Evolutionary conservation across 37 sponge, comb jelly and placozoan species (phyloP).

Genomic region (Oopsacas minuta): DNA sequence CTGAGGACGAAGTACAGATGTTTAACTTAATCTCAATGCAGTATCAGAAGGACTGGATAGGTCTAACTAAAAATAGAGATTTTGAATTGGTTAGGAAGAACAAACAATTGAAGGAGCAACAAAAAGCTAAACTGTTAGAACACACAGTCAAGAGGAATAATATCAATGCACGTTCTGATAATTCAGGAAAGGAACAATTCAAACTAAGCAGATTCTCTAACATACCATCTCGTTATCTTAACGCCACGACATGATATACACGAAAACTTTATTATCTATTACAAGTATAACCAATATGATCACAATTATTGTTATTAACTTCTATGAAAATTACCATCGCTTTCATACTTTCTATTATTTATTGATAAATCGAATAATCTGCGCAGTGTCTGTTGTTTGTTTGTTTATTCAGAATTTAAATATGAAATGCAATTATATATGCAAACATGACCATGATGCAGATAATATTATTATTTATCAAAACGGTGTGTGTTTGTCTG

Average conservation of each 20-base stretch:
- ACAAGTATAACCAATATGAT: background rate
- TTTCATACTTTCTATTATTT: no score
- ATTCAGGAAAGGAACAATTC: background rate
- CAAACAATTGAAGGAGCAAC: background rate
- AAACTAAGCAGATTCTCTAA: background rate
- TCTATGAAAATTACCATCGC: no score
- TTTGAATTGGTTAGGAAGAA: background rate
- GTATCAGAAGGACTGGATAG: slow-evolving; percentile 10
- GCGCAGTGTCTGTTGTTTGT: no score
- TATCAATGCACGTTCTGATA: background rate
- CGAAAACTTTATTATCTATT: background rate
- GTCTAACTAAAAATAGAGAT: background rate
- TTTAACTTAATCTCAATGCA: slow-evolving; percentile 13
- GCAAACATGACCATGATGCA: no score
- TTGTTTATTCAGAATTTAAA: no score
- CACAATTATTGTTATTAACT: no score
- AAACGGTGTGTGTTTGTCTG: no score
- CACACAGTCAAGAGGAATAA: background rate
- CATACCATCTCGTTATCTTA: background rate
- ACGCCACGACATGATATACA: background rate
- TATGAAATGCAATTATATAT: no score
- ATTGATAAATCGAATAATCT: no score
- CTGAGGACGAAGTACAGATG: background rate
- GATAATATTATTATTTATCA: no score
- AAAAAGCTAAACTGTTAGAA: background rate